Conservation (phyloP, 2,113 vertebrate species). For the Gallinago paraguaiae region DNA sequence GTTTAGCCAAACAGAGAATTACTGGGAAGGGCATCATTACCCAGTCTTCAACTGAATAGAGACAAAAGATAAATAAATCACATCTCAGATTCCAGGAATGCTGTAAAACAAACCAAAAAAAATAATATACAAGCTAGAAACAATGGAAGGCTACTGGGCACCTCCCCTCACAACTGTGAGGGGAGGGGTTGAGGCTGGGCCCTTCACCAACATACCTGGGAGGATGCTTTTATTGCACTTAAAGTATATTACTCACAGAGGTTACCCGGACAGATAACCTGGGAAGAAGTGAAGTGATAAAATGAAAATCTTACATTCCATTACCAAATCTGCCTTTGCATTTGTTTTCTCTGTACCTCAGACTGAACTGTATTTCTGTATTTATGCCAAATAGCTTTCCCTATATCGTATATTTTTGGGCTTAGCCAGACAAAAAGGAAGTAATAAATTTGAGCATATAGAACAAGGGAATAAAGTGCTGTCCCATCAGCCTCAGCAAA, state of each 20-base stretch:
- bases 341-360: not conserved
- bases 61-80: not conserved
- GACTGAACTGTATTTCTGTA: not conserved
- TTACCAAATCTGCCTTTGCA: not conserved
- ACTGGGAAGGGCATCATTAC: not conserved
- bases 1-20: not conserved
- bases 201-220: not conserved
- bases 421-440: constrained; percentile 34
- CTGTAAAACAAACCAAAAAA: not conserved
- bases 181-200: not conserved
- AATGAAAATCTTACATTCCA: not conserved
- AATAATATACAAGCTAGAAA: not conserved
- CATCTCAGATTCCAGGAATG: not conserved
- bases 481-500: not conserved
- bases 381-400: constrained; percentile 33
- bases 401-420: not conserved
- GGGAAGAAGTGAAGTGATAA: not conserved
- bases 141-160: not conserved
- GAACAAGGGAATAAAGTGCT: constrained; percentile 17
- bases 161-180: not conserved
- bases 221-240: not conserved
- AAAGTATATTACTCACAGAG: not conserved
- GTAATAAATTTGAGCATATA: constrained; percentile 29
- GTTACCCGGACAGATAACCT: not conserved
- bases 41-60: not conserved